These are phyloP conservation scores for Lagodon rhomboides DNA, from an alignment of 2,797 vertebrate genomes.

Conservation along the genomic window DNA sequence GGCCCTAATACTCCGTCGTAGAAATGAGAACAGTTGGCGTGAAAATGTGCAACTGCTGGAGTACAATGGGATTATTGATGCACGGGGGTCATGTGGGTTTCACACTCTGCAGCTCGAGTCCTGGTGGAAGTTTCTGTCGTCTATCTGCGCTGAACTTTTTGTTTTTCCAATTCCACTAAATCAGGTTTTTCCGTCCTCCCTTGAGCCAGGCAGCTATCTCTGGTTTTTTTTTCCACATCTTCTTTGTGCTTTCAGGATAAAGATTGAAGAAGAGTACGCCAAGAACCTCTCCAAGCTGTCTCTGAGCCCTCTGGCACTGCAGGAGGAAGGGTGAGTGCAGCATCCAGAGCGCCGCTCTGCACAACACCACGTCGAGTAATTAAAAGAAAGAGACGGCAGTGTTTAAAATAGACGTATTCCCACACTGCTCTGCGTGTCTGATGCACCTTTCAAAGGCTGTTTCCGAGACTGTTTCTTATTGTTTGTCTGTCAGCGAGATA, in stretches of 20 bases:
- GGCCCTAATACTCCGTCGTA: no score
- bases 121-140: background rate
- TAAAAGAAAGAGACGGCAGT: constrained; percentile 22
- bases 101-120: background rate
- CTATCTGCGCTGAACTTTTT: no score
- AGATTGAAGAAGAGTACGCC: constrained; percentile 98
- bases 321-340: constrained; percentile 94
- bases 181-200: background rate
- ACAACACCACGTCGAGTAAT: constrained; percentile 13
- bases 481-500: constrained; percentile 6
- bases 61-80: background rate
- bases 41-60: background rate
- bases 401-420: constrained; percentile 12
- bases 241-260: constrained; percentile 90
- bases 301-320: constrained; percentile 93
- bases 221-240: constrained; percentile 20
- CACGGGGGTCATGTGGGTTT: background rate
- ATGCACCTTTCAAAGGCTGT: constrained; percentile 3
- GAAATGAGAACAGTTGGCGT: background rate
- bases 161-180: no score
- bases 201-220: constrained; percentile 31
- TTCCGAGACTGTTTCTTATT: background rate
- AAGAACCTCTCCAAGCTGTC: constrained; percentile 99
- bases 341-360: background rate
- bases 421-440: constrained; percentile 6